phyloP scores from a whole-genome alignment of 2,113 vertebrate genomes.

The pig (Sus scrofa) region DNA sequence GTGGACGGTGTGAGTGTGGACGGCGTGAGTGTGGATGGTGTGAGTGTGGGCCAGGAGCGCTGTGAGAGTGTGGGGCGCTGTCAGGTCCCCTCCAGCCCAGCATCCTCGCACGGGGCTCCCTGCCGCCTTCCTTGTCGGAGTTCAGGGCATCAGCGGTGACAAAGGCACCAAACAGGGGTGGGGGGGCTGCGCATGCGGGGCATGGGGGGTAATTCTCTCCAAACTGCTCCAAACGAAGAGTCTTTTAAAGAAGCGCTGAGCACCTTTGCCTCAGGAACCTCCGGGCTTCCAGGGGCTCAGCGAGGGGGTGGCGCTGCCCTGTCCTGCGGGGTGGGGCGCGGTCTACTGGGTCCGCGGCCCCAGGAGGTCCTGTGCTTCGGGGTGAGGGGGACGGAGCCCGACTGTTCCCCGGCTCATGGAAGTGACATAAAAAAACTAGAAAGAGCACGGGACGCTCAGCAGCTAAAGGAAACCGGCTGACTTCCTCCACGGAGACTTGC shows the following conservation, averaged over 20 bases:
- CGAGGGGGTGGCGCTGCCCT: not conserved
- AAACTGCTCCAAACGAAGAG: not conserved
- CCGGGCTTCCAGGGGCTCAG: rapidly evolving
- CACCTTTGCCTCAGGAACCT: not conserved
- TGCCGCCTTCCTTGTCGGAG: no score
- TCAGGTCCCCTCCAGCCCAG: no score
- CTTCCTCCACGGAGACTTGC: not conserved
- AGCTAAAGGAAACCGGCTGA: rapidly evolving
- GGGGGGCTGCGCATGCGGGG: not conserved
- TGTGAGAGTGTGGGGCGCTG: no score
- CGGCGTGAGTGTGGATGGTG: rapidly evolving
- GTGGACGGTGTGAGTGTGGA: no score
- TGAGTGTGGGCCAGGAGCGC: rapidly evolving
- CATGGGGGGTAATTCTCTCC: not conserved
- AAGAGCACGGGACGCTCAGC: rapidly evolving
- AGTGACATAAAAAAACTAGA: rapidly evolving
- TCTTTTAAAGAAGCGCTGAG: not conserved
- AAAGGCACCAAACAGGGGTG: rapidly evolving
- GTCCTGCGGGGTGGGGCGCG: not conserved
- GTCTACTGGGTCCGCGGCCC: rapidly evolving
- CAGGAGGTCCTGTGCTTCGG: not conserved
- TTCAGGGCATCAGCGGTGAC: rapidly evolving
- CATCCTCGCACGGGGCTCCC: no score
- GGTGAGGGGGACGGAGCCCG: no score
- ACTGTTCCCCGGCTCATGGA: no score